phyloP scores from a whole-genome alignment of 2,888 invertebrate species.

The Aleiodes leptofemur region DNA sequence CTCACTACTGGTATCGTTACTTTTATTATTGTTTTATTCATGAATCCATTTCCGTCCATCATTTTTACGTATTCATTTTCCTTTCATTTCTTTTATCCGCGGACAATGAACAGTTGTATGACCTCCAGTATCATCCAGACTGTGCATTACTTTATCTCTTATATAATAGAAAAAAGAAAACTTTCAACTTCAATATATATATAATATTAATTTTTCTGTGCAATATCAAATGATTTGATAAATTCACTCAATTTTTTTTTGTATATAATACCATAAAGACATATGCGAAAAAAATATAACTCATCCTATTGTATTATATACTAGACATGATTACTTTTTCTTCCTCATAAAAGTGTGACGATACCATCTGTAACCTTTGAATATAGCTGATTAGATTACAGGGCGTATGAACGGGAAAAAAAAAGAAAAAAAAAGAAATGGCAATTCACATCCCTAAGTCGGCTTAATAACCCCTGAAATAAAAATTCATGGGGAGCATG shows the following conservation, averaged over 20 bases:
- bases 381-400: constrained; percentile 40
- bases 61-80: constrained; percentile 20
- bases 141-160: constrained; percentile 16
- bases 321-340: too few species aligned
- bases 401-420: constrained; percentile 12
- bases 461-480: constrained; percentile 37
- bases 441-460: constrained; percentile 37
- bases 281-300: too few species aligned
- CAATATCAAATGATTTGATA: background rate
- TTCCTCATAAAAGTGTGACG: constrained; percentile 4
- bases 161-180: background rate
- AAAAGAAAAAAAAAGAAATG: constrained; percentile 25
- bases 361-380: constrained; percentile 30
- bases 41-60: constrained; percentile 34
- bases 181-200: too few species aligned
- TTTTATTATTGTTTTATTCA: constrained; percentile 4
- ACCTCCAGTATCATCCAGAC: constrained; percentile 17
- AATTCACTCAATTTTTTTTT: background rate
- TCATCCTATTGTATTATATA: too few species aligned
- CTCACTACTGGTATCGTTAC: constrained; percentile 10
- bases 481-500: constrained; percentile 35
- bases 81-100: background rate
- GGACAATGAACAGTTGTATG: constrained; percentile 33
- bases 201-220: background rate
- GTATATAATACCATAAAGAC: too few species aligned